Conservation (phyloP, 2,888 invertebrate genomes). For the Oxycera nigricornis region DNA sequence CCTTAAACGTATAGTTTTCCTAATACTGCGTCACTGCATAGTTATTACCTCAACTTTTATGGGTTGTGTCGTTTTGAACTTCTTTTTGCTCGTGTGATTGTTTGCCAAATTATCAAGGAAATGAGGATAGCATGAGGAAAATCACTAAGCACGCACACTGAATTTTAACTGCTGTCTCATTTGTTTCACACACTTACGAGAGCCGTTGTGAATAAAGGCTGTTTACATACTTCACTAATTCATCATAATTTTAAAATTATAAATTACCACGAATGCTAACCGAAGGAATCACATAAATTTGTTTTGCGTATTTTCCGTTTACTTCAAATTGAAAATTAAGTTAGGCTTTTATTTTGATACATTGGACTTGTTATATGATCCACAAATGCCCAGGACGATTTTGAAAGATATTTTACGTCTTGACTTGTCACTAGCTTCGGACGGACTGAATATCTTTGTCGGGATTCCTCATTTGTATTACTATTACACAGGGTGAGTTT, state of each 20-base stretch:
- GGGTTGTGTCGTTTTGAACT: neutral
- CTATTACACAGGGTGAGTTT: slow-evolving; percentile 10
- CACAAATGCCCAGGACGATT: neutral
- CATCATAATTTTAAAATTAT: neutral
- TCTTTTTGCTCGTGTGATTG: neutral
- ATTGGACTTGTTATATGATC: neutral
- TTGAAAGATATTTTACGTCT: slow-evolving; percentile 34
- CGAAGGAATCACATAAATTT: neutral
- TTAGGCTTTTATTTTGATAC: no score
- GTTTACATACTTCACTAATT: neutral
- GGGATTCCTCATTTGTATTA: slow-evolving; percentile 25
- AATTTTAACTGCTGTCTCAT: neutral
- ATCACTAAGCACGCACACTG: slow-evolving; percentile 13
- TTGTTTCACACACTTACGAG: neutral
- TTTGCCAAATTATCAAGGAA: neutral
- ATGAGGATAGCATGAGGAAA: neutral
- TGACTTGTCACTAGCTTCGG: slow-evolving; percentile 42
- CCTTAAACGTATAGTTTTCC: no score
- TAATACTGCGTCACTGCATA: slow-evolving; percentile 22
- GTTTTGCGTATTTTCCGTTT: neutral
- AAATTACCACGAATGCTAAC: neutral
- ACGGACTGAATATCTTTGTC: slow-evolving; percentile 43
- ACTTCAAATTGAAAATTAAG: neutral
- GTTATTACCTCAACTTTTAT: slow-evolving; percentile 13
- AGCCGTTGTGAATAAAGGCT: neutral